These are phyloP conservation scores for Macrophya alboannulata DNA, from an alignment of 2,888 invertebrate species.

Conservation along the genomic window DNA sequence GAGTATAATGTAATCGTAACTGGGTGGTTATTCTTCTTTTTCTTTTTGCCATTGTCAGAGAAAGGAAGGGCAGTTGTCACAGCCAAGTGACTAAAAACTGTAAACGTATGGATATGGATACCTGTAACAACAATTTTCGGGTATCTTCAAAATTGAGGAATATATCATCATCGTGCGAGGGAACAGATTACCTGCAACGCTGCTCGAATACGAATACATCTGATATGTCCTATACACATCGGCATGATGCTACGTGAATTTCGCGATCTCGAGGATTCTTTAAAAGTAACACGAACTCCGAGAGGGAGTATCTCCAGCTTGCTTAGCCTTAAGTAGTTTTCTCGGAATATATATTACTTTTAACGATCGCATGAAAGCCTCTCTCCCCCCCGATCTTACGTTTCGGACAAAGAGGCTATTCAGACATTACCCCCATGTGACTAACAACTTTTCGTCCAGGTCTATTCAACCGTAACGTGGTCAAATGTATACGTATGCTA, in stretches of 20 bases:
- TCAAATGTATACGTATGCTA: constrained; percentile 3
- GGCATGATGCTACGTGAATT: background rate
- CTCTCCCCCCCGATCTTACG: background rate
- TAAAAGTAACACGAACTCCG: background rate
- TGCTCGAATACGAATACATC: background rate
- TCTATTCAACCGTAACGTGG: constrained; percentile 35
- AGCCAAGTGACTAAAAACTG: background rate
- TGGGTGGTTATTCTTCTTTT: background rate
- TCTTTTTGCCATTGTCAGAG: background rate
- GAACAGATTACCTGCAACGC: background rate
- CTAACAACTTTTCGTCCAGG: constrained; percentile 33
- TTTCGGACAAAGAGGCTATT: constrained; percentile 34
- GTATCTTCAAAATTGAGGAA: background rate
- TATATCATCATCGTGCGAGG: background rate
- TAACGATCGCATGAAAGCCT: constrained; percentile 23
- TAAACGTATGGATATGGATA: background rate
- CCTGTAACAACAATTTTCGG: background rate
- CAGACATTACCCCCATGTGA: constrained; percentile 28
- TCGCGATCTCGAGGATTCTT: background rate
- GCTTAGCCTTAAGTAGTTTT: constrained; percentile 25
- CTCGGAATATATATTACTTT: constrained; percentile 41
- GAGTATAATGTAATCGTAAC: constrained; percentile 2
- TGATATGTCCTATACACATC: background rate
- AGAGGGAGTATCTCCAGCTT: background rate
- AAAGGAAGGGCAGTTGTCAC: background rate